Evolutionary conservation across 2,888 invertebrate genomes (phyloP), one percentile per base, ranked within the genome.

Genomic region (Priocnemis perturbator): DNA sequence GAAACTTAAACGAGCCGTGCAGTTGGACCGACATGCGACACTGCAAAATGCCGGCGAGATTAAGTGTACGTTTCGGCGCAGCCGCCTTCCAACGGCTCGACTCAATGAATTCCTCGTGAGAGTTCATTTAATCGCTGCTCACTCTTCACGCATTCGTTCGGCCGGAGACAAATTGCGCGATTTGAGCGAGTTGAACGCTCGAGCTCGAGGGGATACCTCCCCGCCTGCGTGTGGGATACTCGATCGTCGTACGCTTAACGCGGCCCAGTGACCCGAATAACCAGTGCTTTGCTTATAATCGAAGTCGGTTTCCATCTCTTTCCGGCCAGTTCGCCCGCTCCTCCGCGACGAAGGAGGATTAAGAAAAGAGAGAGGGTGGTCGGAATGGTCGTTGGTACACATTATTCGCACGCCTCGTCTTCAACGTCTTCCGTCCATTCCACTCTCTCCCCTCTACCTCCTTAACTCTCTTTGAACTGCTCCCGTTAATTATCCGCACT

Each of bases 231-330:
- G 37, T 37, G 37, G 37, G 37, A 37, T 37, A 37, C 37, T 63
- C 64, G 71, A 70, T 63, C 68, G 59, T 60, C 19, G 62, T 66
- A 47, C 70, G 59, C 79, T 81, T 74, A 80, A 81, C 83, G 68
- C 85, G 87, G 83, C 87, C 88, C 87, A 88, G 86, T 88, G 85
- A 87, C 88, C 88, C 85, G 84, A 82, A 88, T 87, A 87, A 81
- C 79, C 71, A 77, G 69, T 58, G 64, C 73, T 77, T 81, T 79
- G 78, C 81, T 74, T 76, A 76, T 81, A 76, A 83, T 83, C 76
- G 63, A 69, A 71, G 67, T 37, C 66, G 53, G 64, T 78, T 69
- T 69, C 67, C 67, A 57, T 69, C 69, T 68, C 50, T 64, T 56
- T 63, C 53, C 67, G 50, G 50, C n/a, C 50, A 50, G 19, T 50